phyloP scores from a whole-genome alignment of 2,113 vertebrate species.

The Sturnira hondurensis region DNA sequence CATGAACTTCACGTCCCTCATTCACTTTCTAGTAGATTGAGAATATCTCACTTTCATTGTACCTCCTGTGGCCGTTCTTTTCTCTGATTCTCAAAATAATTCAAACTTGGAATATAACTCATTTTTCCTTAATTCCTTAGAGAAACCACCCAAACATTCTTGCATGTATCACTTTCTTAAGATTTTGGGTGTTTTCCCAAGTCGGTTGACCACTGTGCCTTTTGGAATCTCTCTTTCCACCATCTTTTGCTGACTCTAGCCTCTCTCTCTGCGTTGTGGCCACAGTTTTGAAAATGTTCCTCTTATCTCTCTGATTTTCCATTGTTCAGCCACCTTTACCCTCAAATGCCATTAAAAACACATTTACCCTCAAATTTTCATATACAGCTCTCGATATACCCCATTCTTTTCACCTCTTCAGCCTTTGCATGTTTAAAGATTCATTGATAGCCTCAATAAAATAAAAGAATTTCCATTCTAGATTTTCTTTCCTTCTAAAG shows the following conservation, averaged over 20 bases:
- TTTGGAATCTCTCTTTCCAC: neutral
- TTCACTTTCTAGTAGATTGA: conserved; percentile 6
- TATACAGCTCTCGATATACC: neutral
- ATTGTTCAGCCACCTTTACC: neutral
- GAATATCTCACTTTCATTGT: neutral
- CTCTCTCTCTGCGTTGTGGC: neutral
- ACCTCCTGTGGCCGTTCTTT: neutral
- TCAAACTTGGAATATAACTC: neutral
- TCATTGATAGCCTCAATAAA: neutral
- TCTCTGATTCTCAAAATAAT: neutral
- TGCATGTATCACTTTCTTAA: neutral
- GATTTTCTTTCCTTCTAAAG: neutral
- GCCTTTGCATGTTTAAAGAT: neutral
- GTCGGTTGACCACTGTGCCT: neutral
- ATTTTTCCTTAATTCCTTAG: neutral
- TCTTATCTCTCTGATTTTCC: neutral
- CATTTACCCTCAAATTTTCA: neutral
- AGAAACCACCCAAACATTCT: neutral
- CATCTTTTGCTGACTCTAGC: neutral
- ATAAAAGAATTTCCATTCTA: neutral
- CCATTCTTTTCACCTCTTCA: neutral
- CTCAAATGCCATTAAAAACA: neutral
- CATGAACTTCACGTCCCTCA: neutral
- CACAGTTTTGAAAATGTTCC: neutral
- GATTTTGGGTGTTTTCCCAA: neutral